phyloP scores from a whole-genome alignment of 1,140 invertebrate species.

The Aphaenogaster ashmeadi region DNA sequence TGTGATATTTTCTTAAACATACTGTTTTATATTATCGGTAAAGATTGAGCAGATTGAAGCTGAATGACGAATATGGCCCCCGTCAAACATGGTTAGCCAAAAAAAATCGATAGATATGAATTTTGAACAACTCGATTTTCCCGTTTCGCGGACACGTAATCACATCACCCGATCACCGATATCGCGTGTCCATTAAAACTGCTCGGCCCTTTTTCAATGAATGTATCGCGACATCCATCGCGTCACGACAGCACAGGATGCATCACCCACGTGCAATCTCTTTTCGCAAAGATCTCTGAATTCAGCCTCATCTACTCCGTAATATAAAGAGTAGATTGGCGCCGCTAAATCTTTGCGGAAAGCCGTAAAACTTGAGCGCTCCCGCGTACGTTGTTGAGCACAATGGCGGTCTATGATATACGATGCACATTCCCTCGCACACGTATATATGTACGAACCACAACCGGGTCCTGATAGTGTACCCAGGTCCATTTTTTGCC shows the following conservation, averaged over 20 bases:
- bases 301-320: slow-evolving; percentile 47
- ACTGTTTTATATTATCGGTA: neutral
- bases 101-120: slow-evolving; percentile 42
- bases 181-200: slow-evolving; percentile 51
- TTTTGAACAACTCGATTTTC: slow-evolving; percentile 54
- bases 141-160: slow-evolving; percentile 46
- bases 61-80: neutral
- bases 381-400: slow-evolving; percentile 54
- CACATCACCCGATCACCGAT: slow-evolving; percentile 40
- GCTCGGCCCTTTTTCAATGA: slow-evolving; percentile 39
- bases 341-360: slow-evolving; percentile 65
- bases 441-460: slow-evolving; percentile 33
- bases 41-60: neutral
- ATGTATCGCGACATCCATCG: slow-evolving; percentile 40
- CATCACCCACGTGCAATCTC: slow-evolving; percentile 33
- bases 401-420: slow-evolving; percentile 61
- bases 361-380: slow-evolving; percentile 62
- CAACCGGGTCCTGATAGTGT: slow-evolving; percentile 36
- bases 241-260: slow-evolving; percentile 18
- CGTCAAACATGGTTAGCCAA: slow-evolving; percentile 11
- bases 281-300: slow-evolving; percentile 45
- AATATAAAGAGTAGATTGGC: slow-evolving; percentile 67
- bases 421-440: slow-evolving; percentile 53
- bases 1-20: slow-evolving; percentile 5
- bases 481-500: slow-evolving; percentile 13